A percentile compares a stretch with the other conserved stretches of the same genome.
Evolutionary conservation across 2,113 vertebrate species (phyloP).

Genomic region (Dicaeum eximium): DNA sequence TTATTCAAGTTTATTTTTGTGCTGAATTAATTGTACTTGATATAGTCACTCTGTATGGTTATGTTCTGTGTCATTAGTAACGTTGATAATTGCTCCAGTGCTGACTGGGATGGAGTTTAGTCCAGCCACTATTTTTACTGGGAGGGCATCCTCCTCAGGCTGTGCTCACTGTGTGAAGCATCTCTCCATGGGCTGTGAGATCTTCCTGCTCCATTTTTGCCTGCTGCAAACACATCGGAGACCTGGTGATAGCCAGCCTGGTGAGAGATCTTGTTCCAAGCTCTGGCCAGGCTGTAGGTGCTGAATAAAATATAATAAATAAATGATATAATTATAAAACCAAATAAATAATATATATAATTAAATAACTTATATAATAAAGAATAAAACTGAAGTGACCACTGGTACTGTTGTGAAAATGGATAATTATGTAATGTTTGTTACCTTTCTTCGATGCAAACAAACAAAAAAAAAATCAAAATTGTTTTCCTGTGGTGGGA

Average conservation of each 20-base stretch:
- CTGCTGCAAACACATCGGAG: neutral
- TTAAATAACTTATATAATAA: too few relatives aligned
- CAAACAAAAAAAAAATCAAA: too few relatives aligned
- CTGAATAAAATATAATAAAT: too few relatives aligned
- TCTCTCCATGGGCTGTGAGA: neutral
- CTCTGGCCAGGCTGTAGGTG: neutral
- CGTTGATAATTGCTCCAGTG: neutral
- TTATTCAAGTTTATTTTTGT: neutral
- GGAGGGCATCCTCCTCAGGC: neutral
- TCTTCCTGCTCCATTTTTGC: neutral
- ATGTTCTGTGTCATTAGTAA: neutral
- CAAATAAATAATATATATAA: too few relatives aligned
- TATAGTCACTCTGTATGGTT: neutral
- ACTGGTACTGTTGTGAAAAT: too few relatives aligned
- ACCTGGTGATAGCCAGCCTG: fast-evolving
- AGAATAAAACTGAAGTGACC: too few relatives aligned
- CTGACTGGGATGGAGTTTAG: neutral
- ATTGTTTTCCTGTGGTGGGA: too few relatives aligned
- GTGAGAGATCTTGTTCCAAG: neutral
- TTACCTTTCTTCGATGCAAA: too few relatives aligned
- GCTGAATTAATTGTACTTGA: neutral
- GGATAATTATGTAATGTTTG: too few relatives aligned
- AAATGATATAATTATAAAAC: too few relatives aligned
- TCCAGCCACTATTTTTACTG: neutral
- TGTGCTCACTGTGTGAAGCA: neutral